Percentiles rank a stretch among this genome's conserved stretches.
phyloP scores from a whole-genome alignment of 2,113 vertebrate species.

The Actenoides hombroni region DNA sequence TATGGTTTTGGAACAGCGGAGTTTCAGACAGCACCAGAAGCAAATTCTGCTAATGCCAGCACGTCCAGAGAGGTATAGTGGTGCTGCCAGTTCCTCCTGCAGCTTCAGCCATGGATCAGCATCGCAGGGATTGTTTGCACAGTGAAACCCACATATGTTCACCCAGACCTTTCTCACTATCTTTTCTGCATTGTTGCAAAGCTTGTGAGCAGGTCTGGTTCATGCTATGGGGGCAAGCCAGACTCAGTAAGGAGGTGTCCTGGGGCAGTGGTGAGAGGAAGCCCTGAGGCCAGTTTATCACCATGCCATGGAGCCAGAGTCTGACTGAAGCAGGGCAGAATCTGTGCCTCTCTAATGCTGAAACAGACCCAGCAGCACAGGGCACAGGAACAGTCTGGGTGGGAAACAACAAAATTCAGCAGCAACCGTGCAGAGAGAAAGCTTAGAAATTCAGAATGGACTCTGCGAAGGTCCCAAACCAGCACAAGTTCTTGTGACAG shows the following conservation, averaged over 20 bases:
- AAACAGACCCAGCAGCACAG: accelerated
- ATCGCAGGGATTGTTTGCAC: not conserved
- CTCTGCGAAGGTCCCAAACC: not conserved
- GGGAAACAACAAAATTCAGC: not conserved
- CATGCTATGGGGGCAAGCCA: accelerated
- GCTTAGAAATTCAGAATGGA: not conserved
- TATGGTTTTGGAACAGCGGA: not conserved
- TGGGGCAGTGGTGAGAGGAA: not conserved
- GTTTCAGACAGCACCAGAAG: not conserved
- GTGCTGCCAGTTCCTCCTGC: not conserved
- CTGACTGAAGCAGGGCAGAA: not conserved
- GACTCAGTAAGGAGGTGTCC: not conserved
- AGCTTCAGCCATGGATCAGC: not conserved
- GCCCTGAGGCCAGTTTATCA: not conserved
- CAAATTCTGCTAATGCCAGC: not conserved
- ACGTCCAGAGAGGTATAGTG: not conserved
- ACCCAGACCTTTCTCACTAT: not conserved
- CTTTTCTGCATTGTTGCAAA: not conserved
- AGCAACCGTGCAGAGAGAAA: not conserved
- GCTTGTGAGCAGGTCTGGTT: not conserved
- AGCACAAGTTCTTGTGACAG: not conserved
- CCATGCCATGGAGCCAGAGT: too few species aligned
- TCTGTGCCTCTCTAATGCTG: accelerated
- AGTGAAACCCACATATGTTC: not conserved
- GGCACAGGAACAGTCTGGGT: not conserved